Base-by-base conservation (phyloP, 2,113 vertebrate genomes). In the Tupaia tana region DNA sequence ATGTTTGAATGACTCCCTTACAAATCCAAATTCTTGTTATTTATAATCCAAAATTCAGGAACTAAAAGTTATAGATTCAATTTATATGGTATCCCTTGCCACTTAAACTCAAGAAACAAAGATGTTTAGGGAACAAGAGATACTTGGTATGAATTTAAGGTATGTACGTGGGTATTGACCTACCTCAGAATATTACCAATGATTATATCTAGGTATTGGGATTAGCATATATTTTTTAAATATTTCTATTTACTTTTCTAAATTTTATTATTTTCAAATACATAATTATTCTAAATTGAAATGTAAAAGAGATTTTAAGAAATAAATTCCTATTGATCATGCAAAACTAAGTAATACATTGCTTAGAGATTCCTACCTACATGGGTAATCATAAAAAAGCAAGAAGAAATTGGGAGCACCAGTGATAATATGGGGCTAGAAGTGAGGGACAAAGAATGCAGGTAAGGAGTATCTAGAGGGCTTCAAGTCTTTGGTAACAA, bases 31-130 rank as follows among this genome's bases (percentile, higher is more conserved):
- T 89, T 96, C 66, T 80, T 92, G 29, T 43, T 75, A 71, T 54
- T 79, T 89, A 86, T 82, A 89, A 95, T 52, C 54, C 86, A 95
- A 95, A 95, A 80, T 63, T 81, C 75, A 89, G n/a, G 63, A 91
- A 84, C 63, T 31, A 69, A 89, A 79, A 80, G 87, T n/a, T 92
- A 66, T 13, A 59, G 34, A 86, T 34, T 86, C 71, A 91, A 24
- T 79, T 85, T 56, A 93, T 25, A n/a, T 5, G 86, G 54, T 19
- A 88, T 25, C 2, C n/a, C 66, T 88, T 83, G 19, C 8, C 67
- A 83, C 34, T 54, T 63, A 89, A 93, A 69, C 61, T 91, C 52
- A 95, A 87, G 61, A 89, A 79, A 92, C 67, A 91, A 71, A 64
- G 54, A 95, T 54, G 80, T 70, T 91, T 27, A 61, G 34, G 83